Conservation (phyloP, 2,888 invertebrate species). For the Parelbella ahira region DNA sequence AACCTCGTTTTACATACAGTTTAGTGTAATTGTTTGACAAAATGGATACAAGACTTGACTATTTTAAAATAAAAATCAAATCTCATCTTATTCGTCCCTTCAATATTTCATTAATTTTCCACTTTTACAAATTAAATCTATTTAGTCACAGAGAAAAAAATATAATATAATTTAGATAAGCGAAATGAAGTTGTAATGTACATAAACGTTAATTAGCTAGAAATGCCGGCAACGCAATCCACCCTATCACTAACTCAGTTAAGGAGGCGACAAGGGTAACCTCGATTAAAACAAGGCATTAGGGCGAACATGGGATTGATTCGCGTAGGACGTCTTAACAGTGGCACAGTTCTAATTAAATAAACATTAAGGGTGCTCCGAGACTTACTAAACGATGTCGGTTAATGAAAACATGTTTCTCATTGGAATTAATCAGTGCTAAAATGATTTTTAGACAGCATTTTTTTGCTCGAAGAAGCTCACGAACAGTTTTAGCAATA, state of each 20-base stretch:
- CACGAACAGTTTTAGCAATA: slow-evolving; percentile 35
- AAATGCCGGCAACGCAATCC: background rate
- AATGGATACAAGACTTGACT: no score
- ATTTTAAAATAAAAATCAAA: no score
- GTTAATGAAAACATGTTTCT: slow-evolving; percentile 31
- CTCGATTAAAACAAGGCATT: slow-evolving; percentile 17
- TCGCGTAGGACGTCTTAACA: slow-evolving; percentile 22
- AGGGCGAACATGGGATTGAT: slow-evolving; percentile 14
- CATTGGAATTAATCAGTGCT: slow-evolving; percentile 34
- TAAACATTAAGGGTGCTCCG: slow-evolving; percentile 25
- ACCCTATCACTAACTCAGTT: slow-evolving; percentile 7
- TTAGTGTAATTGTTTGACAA: no score
- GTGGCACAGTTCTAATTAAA: slow-evolving; percentile 26
- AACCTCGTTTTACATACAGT: no score
- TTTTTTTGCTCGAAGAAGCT: slow-evolving; percentile 35
- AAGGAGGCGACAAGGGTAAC: slow-evolving; percentile 13
- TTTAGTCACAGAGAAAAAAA: no score
- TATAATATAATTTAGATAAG: no score
- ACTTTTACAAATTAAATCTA: no score
- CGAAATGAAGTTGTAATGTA: no score
- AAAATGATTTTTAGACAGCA: slow-evolving; percentile 31
- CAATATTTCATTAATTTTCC: no score
- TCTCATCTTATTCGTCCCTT: no score
- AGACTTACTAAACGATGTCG: slow-evolving; percentile 12
- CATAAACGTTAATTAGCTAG: background rate